A percentile compares a stretch with the other conserved stretches of the same genome.
phyloP scores from a whole-genome alignment of 1,140 invertebrate species.

The Eueides isabella region DNA sequence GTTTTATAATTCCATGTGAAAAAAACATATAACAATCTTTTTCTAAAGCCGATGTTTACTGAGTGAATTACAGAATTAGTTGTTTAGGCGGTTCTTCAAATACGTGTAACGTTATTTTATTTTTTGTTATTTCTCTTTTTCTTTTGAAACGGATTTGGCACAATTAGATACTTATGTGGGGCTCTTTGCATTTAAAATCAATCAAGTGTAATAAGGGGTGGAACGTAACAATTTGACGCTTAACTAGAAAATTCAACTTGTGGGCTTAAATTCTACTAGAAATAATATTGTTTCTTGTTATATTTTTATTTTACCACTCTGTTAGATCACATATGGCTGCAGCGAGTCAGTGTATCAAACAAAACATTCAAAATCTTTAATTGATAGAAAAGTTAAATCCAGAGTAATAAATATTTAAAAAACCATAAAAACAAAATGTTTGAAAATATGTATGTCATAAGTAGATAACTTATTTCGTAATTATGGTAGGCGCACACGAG shows the following conservation, averaged over 20 bases:
- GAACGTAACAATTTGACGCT: background rate
- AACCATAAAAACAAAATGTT: no score
- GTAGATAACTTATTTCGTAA: no score
- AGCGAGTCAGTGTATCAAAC: no score
- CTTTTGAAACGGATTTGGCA: slow-evolving; percentile 67
- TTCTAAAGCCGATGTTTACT: slow-evolving; percentile 46
- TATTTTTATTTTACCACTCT: no score
- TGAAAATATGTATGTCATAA: no score
- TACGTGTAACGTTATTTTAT: slow-evolving; percentile 44
- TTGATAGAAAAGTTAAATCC: background rate
- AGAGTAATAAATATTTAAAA: background rate
- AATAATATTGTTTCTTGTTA: no score
- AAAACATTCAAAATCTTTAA: background rate
- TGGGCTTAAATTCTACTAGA: background rate
- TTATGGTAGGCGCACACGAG: no score
- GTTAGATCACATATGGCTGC: no score
- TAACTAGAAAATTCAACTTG: background rate
- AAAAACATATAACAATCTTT: slow-evolving; percentile 27
- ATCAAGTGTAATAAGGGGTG: slow-evolving; percentile 51
- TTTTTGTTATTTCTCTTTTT: background rate
- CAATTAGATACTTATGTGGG: slow-evolving; percentile 62
- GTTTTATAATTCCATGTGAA: slow-evolving; percentile 54
- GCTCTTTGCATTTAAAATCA: slow-evolving; percentile 54
- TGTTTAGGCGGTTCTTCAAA: slow-evolving; percentile 54
- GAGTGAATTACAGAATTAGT: slow-evolving; percentile 63